Evolutionary conservation across 2,113 vertebrate genomes (phyloP).

Genomic region (Nesogale talazaci): DNA sequence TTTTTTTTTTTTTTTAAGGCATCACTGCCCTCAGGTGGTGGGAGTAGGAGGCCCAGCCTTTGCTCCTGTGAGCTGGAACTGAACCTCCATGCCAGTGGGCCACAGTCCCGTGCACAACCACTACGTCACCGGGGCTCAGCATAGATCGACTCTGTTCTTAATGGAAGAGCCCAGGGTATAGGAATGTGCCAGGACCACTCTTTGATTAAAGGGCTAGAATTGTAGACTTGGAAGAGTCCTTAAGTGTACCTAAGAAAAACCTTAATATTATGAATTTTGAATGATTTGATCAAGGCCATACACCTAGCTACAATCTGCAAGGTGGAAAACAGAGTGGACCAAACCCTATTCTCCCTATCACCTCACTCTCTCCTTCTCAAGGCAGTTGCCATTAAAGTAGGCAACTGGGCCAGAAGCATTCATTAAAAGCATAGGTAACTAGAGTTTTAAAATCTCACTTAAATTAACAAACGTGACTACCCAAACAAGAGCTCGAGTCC

Average conservation of each 20-base stretch:
- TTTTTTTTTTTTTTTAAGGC: too few species aligned
- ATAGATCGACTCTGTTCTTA: not conserved
- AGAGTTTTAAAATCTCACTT: not conserved
- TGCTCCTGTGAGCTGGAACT: too few species aligned
- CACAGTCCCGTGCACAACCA: too few species aligned
- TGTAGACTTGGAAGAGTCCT: not conserved
- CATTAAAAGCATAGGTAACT: not conserved
- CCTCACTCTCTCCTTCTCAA: not conserved
- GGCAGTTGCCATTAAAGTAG: not conserved
- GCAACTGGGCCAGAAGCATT: not conserved
- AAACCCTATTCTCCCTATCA: not conserved
- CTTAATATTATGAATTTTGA: not conserved
- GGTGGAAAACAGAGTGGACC: too few species aligned
- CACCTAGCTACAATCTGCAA: not conserved
- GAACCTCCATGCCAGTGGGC: too few species aligned
- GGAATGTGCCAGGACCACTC: not conserved
- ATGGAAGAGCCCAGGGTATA: not conserved
- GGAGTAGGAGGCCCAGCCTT: too few species aligned
- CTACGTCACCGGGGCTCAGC: too few species aligned
- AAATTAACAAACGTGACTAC: not conserved
- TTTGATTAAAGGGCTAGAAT: not conserved
- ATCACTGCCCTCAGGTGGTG: too few species aligned
- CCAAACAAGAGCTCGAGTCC: not conserved
- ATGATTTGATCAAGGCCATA: not conserved
- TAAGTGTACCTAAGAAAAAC: not conserved